phyloP scores from a whole-genome alignment of 2,797 vertebrate species.

The Lepus oiostolus region DNA sequence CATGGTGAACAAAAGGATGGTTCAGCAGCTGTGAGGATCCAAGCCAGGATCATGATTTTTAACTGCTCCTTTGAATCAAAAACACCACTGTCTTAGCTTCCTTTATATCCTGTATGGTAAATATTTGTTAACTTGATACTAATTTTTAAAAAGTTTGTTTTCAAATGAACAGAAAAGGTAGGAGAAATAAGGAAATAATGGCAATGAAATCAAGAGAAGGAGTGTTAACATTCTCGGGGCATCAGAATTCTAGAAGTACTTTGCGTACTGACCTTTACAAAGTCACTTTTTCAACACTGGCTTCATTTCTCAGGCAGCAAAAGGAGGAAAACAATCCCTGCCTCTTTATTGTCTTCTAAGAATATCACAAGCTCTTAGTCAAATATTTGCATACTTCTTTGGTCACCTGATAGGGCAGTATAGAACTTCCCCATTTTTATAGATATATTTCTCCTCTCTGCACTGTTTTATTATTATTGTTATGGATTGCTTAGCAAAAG shows the following conservation, averaged over 20 bases:
- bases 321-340: background rate
- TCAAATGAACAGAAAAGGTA: background rate
- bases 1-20: background rate
- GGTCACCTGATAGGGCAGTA: background rate
- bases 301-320: slow-evolving; percentile 7
- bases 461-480: slow-evolving; percentile 14
- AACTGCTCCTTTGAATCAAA: slow-evolving; percentile 29
- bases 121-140: slow-evolving; percentile 12
- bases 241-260: background rate
- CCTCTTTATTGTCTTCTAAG: background rate
- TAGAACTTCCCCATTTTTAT: background rate
- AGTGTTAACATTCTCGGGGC: background rate
- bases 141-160: slow-evolving; percentile 13
- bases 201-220: background rate
- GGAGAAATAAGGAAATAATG: background rate
- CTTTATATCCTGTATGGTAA: background rate
- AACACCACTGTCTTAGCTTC: background rate
- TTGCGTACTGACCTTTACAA: background rate
- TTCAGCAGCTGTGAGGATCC: background rate
- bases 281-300: background rate
- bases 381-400: background rate
- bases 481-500: background rate
- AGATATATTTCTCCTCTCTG: background rate
- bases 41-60: background rate
- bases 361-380: background rate